phyloP scores from a whole-genome alignment of 1,140 invertebrate species.

The Anagrus nilaparvatae region DNA sequence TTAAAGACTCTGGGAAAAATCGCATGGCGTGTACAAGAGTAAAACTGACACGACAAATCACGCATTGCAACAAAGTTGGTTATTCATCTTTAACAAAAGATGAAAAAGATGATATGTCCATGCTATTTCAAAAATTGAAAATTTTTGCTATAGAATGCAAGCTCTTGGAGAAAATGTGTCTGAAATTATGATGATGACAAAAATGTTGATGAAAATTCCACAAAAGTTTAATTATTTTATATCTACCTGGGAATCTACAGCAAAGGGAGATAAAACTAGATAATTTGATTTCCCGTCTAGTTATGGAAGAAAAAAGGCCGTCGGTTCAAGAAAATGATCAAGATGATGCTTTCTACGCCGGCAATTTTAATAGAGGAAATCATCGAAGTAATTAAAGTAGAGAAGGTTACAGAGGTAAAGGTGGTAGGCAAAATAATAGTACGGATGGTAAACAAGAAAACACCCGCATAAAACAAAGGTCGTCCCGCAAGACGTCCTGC shows the following conservation, averaged over 20 bases:
- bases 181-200: constrained; percentile 23
- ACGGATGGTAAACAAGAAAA: too few species aligned
- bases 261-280: background rate
- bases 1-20: constrained; percentile 29
- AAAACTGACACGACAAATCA: constrained; percentile 29
- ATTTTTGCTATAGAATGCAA: constrained; percentile 19
- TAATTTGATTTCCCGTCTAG: background rate
- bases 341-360: too few species aligned
- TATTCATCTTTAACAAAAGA: constrained; percentile 17
- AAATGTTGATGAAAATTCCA: constrained; percentile 26
- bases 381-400: too few species aligned
- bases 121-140: constrained; percentile 20
- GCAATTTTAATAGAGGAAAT: too few species aligned
- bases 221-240: constrained; percentile 18
- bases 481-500: too few species aligned
- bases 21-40: constrained; percentile 29
- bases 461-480: too few species aligned
- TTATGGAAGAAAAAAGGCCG: too few species aligned
- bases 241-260: constrained; percentile 20
- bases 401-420: too few species aligned
- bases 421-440: too few species aligned
- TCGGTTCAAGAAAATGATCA: too few species aligned
- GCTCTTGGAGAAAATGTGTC: constrained; percentile 18
- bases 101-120: constrained; percentile 11
- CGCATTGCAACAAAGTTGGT: constrained; percentile 28